Evolutionary conservation across 2,888 invertebrate genomes (phyloP).

Genomic region (Chorisops tibialis): DNA sequence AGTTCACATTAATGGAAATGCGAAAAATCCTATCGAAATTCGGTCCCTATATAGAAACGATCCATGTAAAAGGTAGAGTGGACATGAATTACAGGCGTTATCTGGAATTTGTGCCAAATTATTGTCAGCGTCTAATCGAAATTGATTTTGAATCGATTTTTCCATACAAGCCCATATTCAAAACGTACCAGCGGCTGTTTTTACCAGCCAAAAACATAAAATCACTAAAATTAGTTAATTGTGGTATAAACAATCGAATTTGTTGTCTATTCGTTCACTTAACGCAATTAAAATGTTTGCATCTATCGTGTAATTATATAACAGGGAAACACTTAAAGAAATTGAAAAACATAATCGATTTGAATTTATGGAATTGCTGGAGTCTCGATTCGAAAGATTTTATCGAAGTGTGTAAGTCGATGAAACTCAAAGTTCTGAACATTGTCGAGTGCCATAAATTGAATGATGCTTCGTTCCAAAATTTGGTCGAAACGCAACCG

Average conservation of each 20-base stretch:
- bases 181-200: conserved; percentile 10
- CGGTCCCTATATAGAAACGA: conserved; percentile 23
- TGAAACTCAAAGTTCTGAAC: conserved; percentile 28
- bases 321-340: conserved; percentile 27
- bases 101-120: conserved; percentile 27
- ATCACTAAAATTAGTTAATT: conserved; percentile 22
- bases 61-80: background rate
- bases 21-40: conserved; percentile 17
- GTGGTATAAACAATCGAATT: conserved; percentile 20
- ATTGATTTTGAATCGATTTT: conserved; percentile 24
- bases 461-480: conserved; percentile 7
- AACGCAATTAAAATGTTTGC: conserved; percentile 20
- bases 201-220: conserved; percentile 2
- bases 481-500: conserved; percentile 14
- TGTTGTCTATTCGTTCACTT: conserved; percentile 5
- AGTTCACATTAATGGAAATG: conserved; percentile 29
- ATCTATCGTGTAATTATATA: conserved; percentile 30
- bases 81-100: conserved; percentile 17
- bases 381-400: conserved; percentile 28
- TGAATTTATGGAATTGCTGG: conserved; percentile 30
- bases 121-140: conserved; percentile 27
- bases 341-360: conserved; percentile 21
- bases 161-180: conserved; percentile 15
- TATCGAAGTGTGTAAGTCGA: conserved; percentile 22
- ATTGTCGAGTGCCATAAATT: conserved; percentile 29